Percentiles rank a stretch among this genome's conserved stretches.
phyloP scores from a whole-genome alignment of 2,113 vertebrate genomes.

The Lutjanus erythropterus region DNA sequence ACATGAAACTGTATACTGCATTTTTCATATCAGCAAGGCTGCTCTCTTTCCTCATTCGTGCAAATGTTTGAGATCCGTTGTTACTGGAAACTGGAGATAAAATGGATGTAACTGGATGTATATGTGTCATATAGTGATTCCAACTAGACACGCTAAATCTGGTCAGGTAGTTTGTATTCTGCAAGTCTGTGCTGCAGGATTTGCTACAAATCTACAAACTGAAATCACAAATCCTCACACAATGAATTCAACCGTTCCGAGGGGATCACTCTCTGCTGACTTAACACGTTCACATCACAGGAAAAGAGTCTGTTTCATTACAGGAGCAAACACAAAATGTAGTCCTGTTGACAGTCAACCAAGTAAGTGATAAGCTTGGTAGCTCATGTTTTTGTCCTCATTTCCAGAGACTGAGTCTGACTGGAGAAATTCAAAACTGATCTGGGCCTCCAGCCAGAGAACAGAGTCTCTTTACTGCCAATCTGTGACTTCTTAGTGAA shows the following conservation, averaged over 20 bases:
- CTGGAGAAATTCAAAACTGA: too few species aligned
- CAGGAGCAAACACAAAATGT: background rate
- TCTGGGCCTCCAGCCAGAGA: too few species aligned
- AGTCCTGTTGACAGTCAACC: background rate
- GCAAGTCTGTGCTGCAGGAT: background rate
- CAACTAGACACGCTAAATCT: background rate
- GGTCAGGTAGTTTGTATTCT: slow-evolving; percentile 3
- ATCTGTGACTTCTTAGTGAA: too few species aligned
- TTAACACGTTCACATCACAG: slow-evolving; percentile 17
- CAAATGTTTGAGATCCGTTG: too few species aligned
- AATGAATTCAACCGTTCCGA: background rate
- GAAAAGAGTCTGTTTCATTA: background rate
- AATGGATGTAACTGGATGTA: background rate
- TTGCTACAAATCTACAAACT: background rate
- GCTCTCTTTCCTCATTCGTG: background rate
- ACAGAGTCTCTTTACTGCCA: too few species aligned
- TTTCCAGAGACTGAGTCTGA: too few species aligned
- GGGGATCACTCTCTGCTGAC: slow-evolving; percentile 3
- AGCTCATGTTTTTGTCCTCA: too few species aligned
- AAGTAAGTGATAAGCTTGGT: background rate
- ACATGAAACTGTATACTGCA: background rate
- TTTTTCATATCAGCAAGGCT: background rate
- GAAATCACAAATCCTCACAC: background rate
- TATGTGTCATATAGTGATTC: background rate
- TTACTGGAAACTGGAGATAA: background rate